Conservation (phyloP, 2,113 vertebrate genomes). For the Cyprichromis sp. region DNA sequence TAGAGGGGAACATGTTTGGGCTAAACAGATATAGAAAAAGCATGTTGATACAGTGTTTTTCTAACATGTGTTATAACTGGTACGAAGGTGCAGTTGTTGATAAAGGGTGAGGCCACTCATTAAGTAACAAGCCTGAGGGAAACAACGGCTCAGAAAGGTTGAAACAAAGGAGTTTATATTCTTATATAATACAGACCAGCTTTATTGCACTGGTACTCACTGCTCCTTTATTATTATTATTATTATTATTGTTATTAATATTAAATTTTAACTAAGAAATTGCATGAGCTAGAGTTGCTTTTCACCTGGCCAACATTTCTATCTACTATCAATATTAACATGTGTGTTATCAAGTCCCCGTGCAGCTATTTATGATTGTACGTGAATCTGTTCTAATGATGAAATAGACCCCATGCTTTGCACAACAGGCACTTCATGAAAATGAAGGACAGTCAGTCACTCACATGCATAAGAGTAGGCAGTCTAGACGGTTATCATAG, state of each 20-base stretch:
- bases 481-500: not conserved
- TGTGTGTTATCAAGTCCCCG: slow-evolving; percentile 21
- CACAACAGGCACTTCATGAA: slow-evolving; percentile 1
- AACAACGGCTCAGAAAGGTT: not conserved
- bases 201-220: not conserved
- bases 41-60: not conserved
- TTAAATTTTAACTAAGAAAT: not conserved
- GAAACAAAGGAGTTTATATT: not conserved
- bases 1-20: not conserved
- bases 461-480: not conserved
- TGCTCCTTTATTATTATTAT: not conserved
- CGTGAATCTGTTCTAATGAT: not conserved
- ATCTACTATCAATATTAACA: slow-evolving; percentile 21
- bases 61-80: not conserved
- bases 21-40: not conserved
- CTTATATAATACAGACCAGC: not conserved
- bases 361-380: not conserved
- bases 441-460: not conserved
- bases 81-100: not conserved
- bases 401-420: slow-evolving; percentile 34
- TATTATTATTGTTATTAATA: not conserved
- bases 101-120: not conserved
- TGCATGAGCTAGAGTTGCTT: not conserved
- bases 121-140: not conserved
- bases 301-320: not conserved